Evolutionary conservation across 2,888 invertebrate genomes (phyloP), one percentile per base, ranked within the genome.

Genomic region (Clostera curtula): DNA sequence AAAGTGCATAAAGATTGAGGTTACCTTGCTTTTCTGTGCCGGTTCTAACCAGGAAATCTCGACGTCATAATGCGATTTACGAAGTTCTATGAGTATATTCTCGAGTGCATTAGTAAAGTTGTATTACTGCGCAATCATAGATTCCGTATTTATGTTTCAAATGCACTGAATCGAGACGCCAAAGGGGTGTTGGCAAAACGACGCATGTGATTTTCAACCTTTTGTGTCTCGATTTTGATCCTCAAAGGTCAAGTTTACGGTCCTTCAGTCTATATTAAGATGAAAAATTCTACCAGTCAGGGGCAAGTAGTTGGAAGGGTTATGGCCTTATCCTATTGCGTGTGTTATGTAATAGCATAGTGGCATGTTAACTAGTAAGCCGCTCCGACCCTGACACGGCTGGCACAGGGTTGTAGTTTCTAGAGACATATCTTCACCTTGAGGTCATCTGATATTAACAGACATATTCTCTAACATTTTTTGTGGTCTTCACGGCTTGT

Each of bases 241-340:
- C 35, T 40, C 48, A 55, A 70, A 77, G 80, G 75, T 77, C 76
- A 79, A 80, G 77, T 75, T 77, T 72, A 74, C 47, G 68, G 62
- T 42, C 54, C 34, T 28, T 29, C 30, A 12, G 18, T 31, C 12
- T 20, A 31, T n/a, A 25, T 15, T 30, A 24, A 9, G 5, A 10
- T 27, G 23, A 16, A n/a, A 24, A 27, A 18, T 18, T 24, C 31
- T 28, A 34, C 13, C 14, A 25, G 20, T 12, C 11, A 9, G 2
- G 5, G n/a, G 6, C 10, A 23, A 8, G n/a, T 15, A 9, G 7
- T 10, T 9, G 2, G 1, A 15, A 23, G 7, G 3, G 15, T 10
- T 15, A 10, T 23, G 23, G 26, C 27, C 29, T 31, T 26, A 34
- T 33, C 28, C 29, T 33, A 36, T 31, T 40, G 37, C 38, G 42